Evolutionary conservation across 2,888 invertebrate genomes (phyloP).

Genomic region (Zootermopsis nevadensis): DNA sequence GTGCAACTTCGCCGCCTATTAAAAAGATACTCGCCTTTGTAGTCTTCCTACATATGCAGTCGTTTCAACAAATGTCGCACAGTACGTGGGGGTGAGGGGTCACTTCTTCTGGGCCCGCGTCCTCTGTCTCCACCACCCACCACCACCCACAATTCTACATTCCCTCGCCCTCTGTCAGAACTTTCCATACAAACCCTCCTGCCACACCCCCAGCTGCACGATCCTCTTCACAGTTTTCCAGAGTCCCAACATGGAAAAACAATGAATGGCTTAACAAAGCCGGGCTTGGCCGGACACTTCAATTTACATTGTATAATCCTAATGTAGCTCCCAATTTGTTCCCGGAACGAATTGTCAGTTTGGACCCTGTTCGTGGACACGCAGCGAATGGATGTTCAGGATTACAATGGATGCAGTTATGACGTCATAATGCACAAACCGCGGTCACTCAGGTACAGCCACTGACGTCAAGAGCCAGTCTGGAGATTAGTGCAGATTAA

Average conservation of each 20-base stretch:
- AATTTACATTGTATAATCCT: constrained; percentile 36
- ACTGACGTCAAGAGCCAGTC: no score
- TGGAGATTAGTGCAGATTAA: no score
- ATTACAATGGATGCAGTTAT: no score
- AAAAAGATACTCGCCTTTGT: neutral
- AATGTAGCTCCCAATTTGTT: constrained; percentile 31
- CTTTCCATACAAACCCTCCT: neutral
- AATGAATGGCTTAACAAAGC: neutral
- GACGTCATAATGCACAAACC: no score
- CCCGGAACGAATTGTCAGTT: constrained; percentile 32
- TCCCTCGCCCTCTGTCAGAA: neutral
- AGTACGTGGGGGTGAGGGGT: neutral
- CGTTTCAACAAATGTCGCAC: neutral
- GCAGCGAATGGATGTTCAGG: no score
- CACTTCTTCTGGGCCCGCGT: neutral
- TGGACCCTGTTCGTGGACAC: constrained; percentile 3
- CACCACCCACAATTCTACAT: neutral
- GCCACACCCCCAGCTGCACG: neutral
- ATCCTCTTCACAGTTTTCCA: constrained; percentile 15
- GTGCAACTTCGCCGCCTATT: neutral
- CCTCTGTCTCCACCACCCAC: neutral
- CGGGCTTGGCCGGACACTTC: constrained; percentile 9
- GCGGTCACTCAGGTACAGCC: no score
- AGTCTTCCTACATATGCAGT: neutral
- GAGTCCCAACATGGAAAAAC: constrained; percentile 23